Conservation (phyloP, 2,113 vertebrate genomes). For the Atherinomorus stipes region DNA sequence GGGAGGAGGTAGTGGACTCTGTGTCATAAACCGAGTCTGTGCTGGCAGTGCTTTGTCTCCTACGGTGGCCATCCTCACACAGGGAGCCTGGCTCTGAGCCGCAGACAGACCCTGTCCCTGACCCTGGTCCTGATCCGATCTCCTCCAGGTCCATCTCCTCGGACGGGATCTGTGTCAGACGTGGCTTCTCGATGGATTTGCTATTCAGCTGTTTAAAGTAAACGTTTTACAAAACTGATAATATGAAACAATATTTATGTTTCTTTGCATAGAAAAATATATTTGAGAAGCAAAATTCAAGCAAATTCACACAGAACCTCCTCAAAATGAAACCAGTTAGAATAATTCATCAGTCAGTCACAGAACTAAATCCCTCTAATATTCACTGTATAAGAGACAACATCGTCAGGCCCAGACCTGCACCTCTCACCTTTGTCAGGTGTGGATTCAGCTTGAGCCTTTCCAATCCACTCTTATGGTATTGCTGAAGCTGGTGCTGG, state of each 20-base stretch:
- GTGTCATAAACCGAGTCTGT: constrained; percentile 75
- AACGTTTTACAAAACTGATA: constrained; percentile 6
- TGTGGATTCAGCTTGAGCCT: constrained; percentile 66
- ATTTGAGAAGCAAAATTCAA: not conserved
- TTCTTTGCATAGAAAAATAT: not conserved
- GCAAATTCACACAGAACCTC: not conserved
- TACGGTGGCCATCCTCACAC: constrained; percentile 69
- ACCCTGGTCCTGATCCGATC: constrained; percentile 68
- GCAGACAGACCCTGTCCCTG: constrained; percentile 26
- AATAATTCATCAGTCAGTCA: not conserved
- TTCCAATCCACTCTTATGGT: constrained; percentile 75
- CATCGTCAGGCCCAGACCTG: not conserved
- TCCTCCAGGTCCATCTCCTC: constrained; percentile 90
- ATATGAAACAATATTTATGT: not conserved
- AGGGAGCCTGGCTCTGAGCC: constrained; percentile 60
- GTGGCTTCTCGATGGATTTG: constrained; percentile 85
- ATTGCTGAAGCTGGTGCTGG: constrained; percentile 85
- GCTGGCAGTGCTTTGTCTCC: constrained; percentile 75
- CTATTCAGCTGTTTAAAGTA: constrained; percentile 65
- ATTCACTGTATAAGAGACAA: not conserved
- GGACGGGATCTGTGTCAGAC: constrained; percentile 88
- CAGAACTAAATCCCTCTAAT: not conserved
- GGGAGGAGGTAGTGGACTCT: constrained; percentile 72
- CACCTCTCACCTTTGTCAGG: constrained; percentile 66
- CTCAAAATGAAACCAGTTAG: not conserved